Percentiles rank a stretch among this genome's conserved stretches.
Conservation (phyloP, 2,888 invertebrate species). For the Pristionchus mayeri region DNA sequence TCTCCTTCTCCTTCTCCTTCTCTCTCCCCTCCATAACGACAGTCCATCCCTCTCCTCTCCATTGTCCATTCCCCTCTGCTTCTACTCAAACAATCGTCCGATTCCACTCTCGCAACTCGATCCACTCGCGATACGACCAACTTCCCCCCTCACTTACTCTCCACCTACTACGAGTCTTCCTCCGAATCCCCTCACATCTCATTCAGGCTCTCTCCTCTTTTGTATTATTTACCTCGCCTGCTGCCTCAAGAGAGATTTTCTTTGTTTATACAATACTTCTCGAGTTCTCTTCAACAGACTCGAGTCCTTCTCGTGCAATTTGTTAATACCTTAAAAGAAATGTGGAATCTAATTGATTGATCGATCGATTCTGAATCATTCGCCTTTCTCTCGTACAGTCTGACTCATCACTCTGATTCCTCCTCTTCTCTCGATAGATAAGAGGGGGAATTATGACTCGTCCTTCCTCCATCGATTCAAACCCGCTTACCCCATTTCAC, state of each 20-base stretch:
- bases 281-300: not conserved
- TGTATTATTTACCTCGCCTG: slow-evolving; percentile 15
- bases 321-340: not conserved
- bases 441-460: slow-evolving; percentile 42
- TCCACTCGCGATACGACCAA: not conserved
- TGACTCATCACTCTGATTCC: slow-evolving; percentile 35
- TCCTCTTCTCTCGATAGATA: slow-evolving; percentile 36
- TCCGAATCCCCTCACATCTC: not conserved
- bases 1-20: not conserved
- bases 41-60: slow-evolving; percentile 23
- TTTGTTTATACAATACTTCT: not conserved
- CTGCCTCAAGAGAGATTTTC: not conserved
- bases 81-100: slow-evolving; percentile 19
- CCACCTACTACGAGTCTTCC: not conserved
- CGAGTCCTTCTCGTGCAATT: not conserved
- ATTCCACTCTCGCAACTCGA: slow-evolving; percentile 17
- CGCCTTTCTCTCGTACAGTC: not conserved
- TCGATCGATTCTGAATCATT: not conserved
- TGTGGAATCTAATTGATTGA: not conserved
- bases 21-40: not conserved
- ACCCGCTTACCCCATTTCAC: not conserved
- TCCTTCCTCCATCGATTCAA: slow-evolving; percentile 46
- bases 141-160: not conserved
- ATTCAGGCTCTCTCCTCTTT: not conserved
- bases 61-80: slow-evolving; percentile 29